Base-by-base conservation (phyloP, 2,113 vertebrate genomes). In the Cyanoramphus novaezelandiae region DNA sequence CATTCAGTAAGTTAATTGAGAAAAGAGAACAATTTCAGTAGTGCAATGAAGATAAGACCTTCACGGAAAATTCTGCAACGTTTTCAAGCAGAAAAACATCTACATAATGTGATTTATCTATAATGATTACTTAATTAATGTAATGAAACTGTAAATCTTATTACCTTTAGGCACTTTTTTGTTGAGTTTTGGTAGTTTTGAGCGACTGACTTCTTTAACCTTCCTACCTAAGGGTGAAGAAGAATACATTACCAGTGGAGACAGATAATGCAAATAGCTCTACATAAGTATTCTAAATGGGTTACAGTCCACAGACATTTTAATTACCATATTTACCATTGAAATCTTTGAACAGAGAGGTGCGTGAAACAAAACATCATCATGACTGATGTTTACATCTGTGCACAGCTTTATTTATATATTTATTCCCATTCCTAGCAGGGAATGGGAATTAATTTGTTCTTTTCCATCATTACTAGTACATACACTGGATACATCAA, bases 171-270 rank as follows among this genome's bases (percentile, higher is more conserved):
- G 52, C 0, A 0, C 0, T 52, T 71, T 94, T 65, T 41, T 50
- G 37, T n/a, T 44, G 50, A 6, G 3, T 70, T 43, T 95, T 55
- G 4, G 4, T 11, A 7, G 3, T 68, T 75, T 93, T 28, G 10
- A 28, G 63, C 88, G 94, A 89, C 95, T 93, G 17, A 2, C 0
- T 75, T 18, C 94, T 84, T 17, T 88, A 82, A 0, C 1, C 10
- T 41, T 85, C 53, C 2, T 78, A 82, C 83, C 96, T 97, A 63
- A 59, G 37, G 63, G 14, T 47, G 63, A 90, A 92, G 95, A 93
- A 70, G 1, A 89, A 82, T 14, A 69, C 6, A 25, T 89, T 82
- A 87, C 29, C 21, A 69, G 37, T 35, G 27, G 39, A 72, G 28
- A 72, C 10, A 57, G 8, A 60, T n/a, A 62, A 47, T 10, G 13